phyloP scores from a whole-genome alignment of 2,888 invertebrate species.

The Drosophila vallismaia region DNA sequence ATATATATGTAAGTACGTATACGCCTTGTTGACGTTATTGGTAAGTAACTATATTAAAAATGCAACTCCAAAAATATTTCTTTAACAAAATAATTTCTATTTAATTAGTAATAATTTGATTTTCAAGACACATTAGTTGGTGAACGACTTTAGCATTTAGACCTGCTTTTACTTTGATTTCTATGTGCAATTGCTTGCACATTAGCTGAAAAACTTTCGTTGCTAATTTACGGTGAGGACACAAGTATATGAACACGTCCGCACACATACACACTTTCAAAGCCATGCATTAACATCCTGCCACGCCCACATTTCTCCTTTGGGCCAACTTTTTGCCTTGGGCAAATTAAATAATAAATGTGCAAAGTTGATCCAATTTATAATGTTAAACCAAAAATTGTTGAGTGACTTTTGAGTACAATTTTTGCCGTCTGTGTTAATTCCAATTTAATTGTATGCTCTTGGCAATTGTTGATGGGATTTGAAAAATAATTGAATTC shows the following conservation, averaged over 20 bases:
- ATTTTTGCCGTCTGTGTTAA: slow-evolving; percentile 29
- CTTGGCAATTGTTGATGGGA: slow-evolving; percentile 15
- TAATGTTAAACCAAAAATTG: slow-evolving; percentile 28
- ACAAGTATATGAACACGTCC: slow-evolving; percentile 9
- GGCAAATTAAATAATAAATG: slow-evolving; percentile 55
- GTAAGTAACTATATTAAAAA: too few species aligned
- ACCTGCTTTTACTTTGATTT: slow-evolving; percentile 39
- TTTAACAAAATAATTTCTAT: background rate
- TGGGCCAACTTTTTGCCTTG: slow-evolving; percentile 38
- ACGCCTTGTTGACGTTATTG: too few species aligned
- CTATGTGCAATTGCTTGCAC: slow-evolving; percentile 47
- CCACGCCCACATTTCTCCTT: slow-evolving; percentile 15
- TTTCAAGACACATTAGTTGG: slow-evolving; percentile 23
- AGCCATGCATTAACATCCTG: slow-evolving; percentile 49
- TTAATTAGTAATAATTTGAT: background rate
- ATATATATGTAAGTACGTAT: too few species aligned
- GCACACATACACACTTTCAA: background rate
- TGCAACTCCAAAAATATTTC: too few species aligned
- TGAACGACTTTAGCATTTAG: slow-evolving; percentile 1
- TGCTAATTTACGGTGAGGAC: slow-evolving; percentile 55
- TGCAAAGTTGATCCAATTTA: slow-evolving; percentile 43
- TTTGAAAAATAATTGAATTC: slow-evolving; percentile 8
- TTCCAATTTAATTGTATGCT: slow-evolving; percentile 34
- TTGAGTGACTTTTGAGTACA: slow-evolving; percentile 34
- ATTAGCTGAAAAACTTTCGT: slow-evolving; percentile 56